Base-by-base conservation (phyloP, 2,888 invertebrate genomes). In the Tenthredo notha region DNA sequence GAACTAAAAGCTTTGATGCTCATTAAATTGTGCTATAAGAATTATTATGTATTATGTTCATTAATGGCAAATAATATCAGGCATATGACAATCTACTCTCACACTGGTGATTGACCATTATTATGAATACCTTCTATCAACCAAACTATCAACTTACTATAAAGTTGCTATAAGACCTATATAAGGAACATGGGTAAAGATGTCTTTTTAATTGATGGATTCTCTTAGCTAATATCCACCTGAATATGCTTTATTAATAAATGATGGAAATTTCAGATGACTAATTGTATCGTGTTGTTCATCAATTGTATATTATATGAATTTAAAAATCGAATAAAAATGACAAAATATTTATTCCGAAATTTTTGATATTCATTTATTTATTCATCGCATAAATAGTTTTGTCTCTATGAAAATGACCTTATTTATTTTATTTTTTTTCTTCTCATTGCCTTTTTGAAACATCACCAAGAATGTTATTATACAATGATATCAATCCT, bases 291-390 rank as follows among this genome's bases (percentile, higher is more conserved):
- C n/a, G n/a, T n/a, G 21, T 25, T 37, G 9, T 40, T 72, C 37
- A n/a, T n/a, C 25, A 10, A n/a, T 37, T 72, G 33, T 72, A 10
- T 40, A n/a, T 47, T 47, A 47, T 47, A 47, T n/a, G 40, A 1
- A 40, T 37, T 3, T 43, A 47, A 74, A 74, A 25, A 74, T 12
- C 21, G 12, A 74, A 74, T 43, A 18, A n/a, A 77, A 54, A 15
- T 54, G 50, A 54, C 29, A 54, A 25, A 77, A 54, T 1, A 77
- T 40, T 3, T 6, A 4, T 47, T 75, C 54, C 9, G 37, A 54
- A 33, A 9, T 58, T 78, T 58, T 78, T 78, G 29, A 58, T 78
- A 58, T 58, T 21, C n/a, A 58, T 54, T 78, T 75, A 75, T 75
- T 75, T 33, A 77, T 29, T 54, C 54, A 18, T 77, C n/a, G 0